Evolutionary conservation across 92 coral and sea anemone species (phyloP), one percentile per base, ranked within the genome.

Genomic region (Paragorgia papillata): DNA sequence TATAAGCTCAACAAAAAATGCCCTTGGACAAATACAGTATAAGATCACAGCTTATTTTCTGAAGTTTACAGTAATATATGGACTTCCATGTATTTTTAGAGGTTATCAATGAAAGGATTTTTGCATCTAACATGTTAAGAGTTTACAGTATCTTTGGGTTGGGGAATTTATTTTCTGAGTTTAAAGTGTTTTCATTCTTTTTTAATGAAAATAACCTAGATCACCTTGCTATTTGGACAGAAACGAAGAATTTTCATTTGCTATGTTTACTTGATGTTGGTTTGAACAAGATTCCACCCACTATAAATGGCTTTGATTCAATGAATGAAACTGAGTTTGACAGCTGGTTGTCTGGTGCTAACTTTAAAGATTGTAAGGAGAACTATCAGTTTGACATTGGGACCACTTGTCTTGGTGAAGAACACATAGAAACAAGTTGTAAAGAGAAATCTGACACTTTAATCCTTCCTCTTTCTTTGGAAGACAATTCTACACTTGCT

Each of bases 291-390:
- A 31, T 74, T 31, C 81, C 85, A 26, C 63, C 61, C 1, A 7
- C 39, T 9, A 20, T 43, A 28, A 26, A 21, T 15, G 53, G 48
- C 6, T 54, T 74, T 34, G 19, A 48, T 56, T 55, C 48, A 0
- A 74, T 80, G 85, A 73, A 12, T 41, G 80, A 80, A 58, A 21
- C 24, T 17, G 70, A 60, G 18, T 81, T 74, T 20, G 24, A 73
- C 22, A 20, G 59, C 2, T 81, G 85, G 85, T 34, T 81, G 37
- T 9, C 53, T 3, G 15, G 14, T 18, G 27, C 41, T 12, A 53
- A 80, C 46, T 79, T 79, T 54, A 40, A 41, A 40, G 29, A 68
- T 14, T 19, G 41, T 2, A 9, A 67, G 62, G 62, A 57, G 1
- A 19, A 7, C 30, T 25, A 21, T 57, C 18, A 19, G 25, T 19